Percentiles rank a stretch among this genome's conserved stretches.
Conservation (phyloP, 2,113 vertebrate genomes). For the Nerophis ophidion region DNA sequence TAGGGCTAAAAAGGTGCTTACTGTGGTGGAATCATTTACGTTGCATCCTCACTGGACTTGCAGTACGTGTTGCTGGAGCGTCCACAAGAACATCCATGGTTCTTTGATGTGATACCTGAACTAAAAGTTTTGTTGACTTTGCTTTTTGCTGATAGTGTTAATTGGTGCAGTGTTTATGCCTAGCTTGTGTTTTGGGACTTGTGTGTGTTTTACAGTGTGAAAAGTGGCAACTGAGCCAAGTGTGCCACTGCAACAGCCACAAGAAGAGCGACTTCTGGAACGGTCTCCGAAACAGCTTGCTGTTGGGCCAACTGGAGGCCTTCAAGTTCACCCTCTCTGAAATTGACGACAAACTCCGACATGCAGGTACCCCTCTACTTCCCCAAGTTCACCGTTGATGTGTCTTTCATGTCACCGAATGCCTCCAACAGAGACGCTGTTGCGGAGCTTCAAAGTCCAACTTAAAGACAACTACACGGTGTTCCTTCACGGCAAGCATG, state of each 20-base stretch:
- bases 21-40: too few relatives aligned
- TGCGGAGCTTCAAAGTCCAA: conserved; percentile 47
- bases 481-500: conserved; percentile 8
- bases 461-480: conserved; percentile 50
- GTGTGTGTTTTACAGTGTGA: conserved; percentile 63
- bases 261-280: conserved; percentile 81
- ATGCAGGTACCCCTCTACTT: conserved; percentile 59
- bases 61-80: too few relatives aligned
- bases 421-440: conserved; percentile 28
- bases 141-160: too few relatives aligned
- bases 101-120: too few relatives aligned
- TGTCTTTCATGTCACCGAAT: neutral
- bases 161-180: too few relatives aligned
- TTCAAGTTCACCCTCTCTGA: conserved; percentile 76
- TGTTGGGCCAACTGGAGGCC: conserved; percentile 67
- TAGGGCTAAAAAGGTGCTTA: too few relatives aligned
- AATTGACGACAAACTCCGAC: conserved; percentile 70
- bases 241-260: conserved; percentile 83
- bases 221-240: conserved; percentile 58
- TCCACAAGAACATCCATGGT: too few relatives aligned
- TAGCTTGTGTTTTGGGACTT: neutral
- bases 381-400: neutral
- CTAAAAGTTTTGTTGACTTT: too few relatives aligned
- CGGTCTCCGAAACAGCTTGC: conserved; percentile 38
- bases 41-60: too few relatives aligned